Evolutionary conservation across 2,888 invertebrate genomes (phyloP).

Genomic region (Caenorhabditis sp.): DNA sequence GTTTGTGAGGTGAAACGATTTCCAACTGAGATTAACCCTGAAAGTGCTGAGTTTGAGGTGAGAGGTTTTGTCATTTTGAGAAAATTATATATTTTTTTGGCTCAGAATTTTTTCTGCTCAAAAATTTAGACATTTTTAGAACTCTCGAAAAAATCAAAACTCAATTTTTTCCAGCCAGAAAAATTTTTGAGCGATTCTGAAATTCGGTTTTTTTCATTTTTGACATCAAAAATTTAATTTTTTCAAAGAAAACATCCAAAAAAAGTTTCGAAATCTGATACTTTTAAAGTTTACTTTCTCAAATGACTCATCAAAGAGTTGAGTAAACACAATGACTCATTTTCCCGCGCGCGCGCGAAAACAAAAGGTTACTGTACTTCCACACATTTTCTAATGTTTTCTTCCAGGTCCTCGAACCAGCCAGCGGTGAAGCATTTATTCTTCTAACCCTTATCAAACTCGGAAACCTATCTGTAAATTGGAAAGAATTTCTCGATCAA

Average conservation of each 20-base stretch:
- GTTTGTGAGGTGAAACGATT: constrained; percentile 62
- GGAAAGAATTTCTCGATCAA: constrained; percentile 66
- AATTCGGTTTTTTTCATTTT: too few relatives aligned
- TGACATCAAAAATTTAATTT: too few relatives aligned
- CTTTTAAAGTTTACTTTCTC: neutral
- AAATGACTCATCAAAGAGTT: neutral
- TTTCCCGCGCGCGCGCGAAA: neutral
- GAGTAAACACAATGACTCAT: neutral
- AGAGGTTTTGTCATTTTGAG: constrained; percentile 9
- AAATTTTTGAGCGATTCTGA: too few relatives aligned
- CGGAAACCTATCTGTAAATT: constrained; percentile 64
- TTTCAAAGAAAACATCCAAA: too few relatives aligned
- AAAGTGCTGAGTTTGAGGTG: constrained; percentile 69
- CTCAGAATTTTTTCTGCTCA: too few relatives aligned
- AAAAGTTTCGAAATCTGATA: neutral
- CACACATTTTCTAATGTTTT: neutral
- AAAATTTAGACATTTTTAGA: neutral
- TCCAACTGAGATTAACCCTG: constrained; percentile 65
- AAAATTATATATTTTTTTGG: too few relatives aligned
- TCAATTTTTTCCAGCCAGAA: too few relatives aligned
- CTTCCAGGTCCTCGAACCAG: constrained; percentile 64
- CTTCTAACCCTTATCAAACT: constrained; percentile 63
- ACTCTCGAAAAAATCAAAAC: too few relatives aligned
- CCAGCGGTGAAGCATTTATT: constrained; percentile 66
- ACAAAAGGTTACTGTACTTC: neutral